Base-by-base conservation (phyloP, 2,113 vertebrate species). In the Nibea coibor region DNA sequence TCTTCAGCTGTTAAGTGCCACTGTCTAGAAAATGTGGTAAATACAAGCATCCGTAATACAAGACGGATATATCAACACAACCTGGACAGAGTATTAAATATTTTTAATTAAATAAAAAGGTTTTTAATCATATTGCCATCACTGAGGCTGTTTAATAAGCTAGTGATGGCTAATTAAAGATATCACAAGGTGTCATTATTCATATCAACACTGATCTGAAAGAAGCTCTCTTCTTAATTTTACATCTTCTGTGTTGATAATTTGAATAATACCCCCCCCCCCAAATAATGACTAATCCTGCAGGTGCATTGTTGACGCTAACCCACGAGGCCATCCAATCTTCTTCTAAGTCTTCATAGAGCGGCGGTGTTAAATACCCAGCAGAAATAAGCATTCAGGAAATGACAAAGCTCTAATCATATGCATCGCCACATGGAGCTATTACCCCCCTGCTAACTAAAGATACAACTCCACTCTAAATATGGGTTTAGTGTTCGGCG, bases 391-490 rank as follows among this genome's bases (percentile, higher is more conserved):
- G 24, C 75, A 64, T 62, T 81, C 73, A 88, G 88, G 85, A 90
- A 89, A 87, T 74, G 45, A 86, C 62, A 59, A 76, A 50, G 84
- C 84, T 69, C 61, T 90, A 90, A 93, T 92, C 79, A 86, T 73
- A 85, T 65, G 85, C 79, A 86, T 89, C 80, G 61, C 43, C 67
- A 78, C 53, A 24, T 75, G 76, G 72, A 39, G 81, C 82, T 80
- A 83, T 88, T 89, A 90, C 80, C n/a, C 58, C 58, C 9, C 20
- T 43, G 63, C 85, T 72, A 88, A 86, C 70, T 70, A 78, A 75
- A 86, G 77, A 69, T 83, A 88, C 76, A 73, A 80, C 76, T 80
- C 48, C 24, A 24, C 75, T 89, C 88, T 89, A 86, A 92, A 83
- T 87, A 78, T 47, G 82, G 88, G 74, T 83, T 88, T 82, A 24